A percentile compares a stretch with the other conserved stretches of the same genome.
These are phyloP conservation scores for Notothenia coriiceps DNA, from an alignment of 2,113 vertebrate species.

Conservation along the genomic window DNA sequence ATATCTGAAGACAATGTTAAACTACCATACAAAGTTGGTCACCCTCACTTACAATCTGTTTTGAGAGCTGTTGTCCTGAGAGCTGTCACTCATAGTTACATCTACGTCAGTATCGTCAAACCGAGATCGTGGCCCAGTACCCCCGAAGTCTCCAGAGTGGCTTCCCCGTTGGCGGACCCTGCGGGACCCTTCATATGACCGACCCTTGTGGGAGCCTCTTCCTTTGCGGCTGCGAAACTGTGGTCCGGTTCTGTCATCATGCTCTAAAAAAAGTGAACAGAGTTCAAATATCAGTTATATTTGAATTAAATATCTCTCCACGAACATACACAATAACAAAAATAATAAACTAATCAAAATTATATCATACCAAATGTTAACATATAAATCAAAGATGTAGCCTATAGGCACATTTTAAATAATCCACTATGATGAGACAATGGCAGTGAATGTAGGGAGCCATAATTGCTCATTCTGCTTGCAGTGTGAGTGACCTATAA, in stretches of 20 bases:
- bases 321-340: not conserved
- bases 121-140: slow-evolving; percentile 69
- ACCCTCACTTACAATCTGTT: slow-evolving; percentile 86
- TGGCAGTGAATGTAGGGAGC: not conserved
- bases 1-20: not conserved
- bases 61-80: slow-evolving; percentile 81
- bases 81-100: slow-evolving; percentile 85
- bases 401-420: not conserved
- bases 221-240: slow-evolving; percentile 85
- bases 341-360: not conserved
- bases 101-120: slow-evolving; percentile 85
- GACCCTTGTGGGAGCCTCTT: slow-evolving; percentile 85
- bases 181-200: slow-evolving; percentile 78
- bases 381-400: not conserved
- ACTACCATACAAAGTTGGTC: not conserved
- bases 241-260: slow-evolving; percentile 86
- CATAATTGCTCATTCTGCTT: not conserved
- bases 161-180: slow-evolving; percentile 78
- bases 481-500: not conserved
- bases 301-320: not conserved
- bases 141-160: slow-evolving; percentile 58
- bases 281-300: not conserved
- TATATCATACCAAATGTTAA: not conserved
- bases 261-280: slow-evolving; percentile 75
- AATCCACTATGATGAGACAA: not conserved